These are phyloP conservation scores for Clarias gariepinus DNA, from an alignment of 2,113 vertebrate species.

Conservation along the genomic window DNA sequence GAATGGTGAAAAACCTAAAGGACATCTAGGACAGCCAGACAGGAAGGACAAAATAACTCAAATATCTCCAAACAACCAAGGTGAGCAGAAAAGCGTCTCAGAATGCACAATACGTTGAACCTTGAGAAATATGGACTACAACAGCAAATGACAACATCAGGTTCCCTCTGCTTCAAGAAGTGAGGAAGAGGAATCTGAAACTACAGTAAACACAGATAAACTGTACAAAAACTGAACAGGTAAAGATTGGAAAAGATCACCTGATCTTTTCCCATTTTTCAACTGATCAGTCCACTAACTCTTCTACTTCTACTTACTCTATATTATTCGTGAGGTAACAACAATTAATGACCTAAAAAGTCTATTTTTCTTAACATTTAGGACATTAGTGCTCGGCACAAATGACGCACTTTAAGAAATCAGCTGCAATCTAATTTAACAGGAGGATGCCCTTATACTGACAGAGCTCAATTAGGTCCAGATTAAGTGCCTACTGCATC, in stretches of 20 bases:
- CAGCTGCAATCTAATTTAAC: not conserved
- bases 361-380: not conserved
- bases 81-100: not conserved
- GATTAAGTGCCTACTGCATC: slow-evolving; percentile 7
- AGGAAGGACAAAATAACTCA: not conserved
- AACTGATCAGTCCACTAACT: not conserved
- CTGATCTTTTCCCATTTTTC: not conserved
- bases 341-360: not conserved
- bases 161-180: not conserved
- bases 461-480: slow-evolving; percentile 7
- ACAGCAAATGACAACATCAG: not conserved
- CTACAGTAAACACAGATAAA: not conserved
- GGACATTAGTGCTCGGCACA: slow-evolving; percentile 8
- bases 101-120: not conserved
- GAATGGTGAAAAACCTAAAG: not conserved
- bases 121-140: not conserved
- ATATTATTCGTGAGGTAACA: not conserved
- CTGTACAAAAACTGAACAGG: no score
- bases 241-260: not conserved
- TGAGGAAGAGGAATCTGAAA: not conserved
- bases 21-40: not conserved
- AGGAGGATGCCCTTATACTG: slow-evolving; percentile 8
- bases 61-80: not conserved
- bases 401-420: slow-evolving; percentile 24
- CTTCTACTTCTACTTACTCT: not conserved